Evolutionary conservation across 1,140 invertebrate genomes (phyloP), one percentile per base, ranked within the genome.

Genomic region (Diuraphis noxia): DNA sequence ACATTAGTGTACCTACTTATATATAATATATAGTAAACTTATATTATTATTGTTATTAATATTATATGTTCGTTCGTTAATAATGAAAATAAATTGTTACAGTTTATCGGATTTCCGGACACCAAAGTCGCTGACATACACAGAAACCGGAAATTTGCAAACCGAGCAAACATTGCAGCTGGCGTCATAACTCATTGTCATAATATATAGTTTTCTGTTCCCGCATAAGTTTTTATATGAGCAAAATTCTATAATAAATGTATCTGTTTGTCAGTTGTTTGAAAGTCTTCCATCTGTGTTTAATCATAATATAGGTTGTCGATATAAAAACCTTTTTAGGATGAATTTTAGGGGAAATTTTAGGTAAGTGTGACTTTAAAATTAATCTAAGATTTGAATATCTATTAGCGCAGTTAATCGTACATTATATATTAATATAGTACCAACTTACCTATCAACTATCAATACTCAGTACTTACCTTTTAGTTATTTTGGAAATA

Each of bases 51-150:
- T 72, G 13, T 34, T 72, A 72, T 72, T 72, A 72, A n/a, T 17
- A 72, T 72, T 19, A 21, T 72, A 34, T 72, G 56, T 72, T 72
- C 9, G 13, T 72, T n/a, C 13, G 30, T n/a, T 72, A 13, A 72
- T 72, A n/a, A 72, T 72, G 56, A 72, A 72, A 72, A 72, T 34
- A 72, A n/a, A 72, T 72, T 72, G n/a, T 13, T 72, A 72, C 34
- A n/a, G 56, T 72, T n/a, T n/a, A 72, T 72, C 56, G n/a, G 56
- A 72, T 72, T 72, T 72, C 56, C n/a, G n/a, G 56, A 72, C 56
- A 13, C 56, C 56, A 72, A 72, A 72, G 34, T 72, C 56, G 30
- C 56, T 13, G 30, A 9, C 56, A n/a, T 72, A 72, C 56, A 7
- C 56, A 72, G 56, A 72, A 72, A n/a, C 56, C 56, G 56, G 56